Evolutionary conservation across 2,888 invertebrate genomes (phyloP).

Genomic region (Limnephilus marmoratus): DNA sequence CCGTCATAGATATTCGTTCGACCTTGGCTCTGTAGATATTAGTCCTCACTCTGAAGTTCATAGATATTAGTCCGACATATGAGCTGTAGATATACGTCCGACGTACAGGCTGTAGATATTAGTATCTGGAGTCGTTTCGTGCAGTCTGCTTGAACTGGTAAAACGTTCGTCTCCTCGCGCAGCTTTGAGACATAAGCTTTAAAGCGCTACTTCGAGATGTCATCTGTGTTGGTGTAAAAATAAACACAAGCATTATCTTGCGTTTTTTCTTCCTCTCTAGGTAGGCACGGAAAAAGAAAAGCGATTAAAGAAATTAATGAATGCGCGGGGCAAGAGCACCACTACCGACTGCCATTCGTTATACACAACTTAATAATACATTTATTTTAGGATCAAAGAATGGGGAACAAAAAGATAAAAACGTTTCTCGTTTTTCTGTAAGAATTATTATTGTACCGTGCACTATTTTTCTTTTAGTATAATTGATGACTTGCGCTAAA

Average conservation of each 20-base stretch:
- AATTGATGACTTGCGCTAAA: not conserved
- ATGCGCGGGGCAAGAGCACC: not conserved
- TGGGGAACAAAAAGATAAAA: not conserved
- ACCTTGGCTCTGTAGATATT: no score
- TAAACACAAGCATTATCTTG: slow-evolving; percentile 28
- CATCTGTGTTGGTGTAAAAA: slow-evolving; percentile 22
- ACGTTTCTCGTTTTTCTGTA: not conserved
- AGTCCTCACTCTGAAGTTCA: no score
- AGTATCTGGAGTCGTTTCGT: no score
- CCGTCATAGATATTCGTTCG: no score
- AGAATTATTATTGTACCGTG: not conserved
- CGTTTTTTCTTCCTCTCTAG: slow-evolving; percentile 7
- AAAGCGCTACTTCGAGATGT: slow-evolving; percentile 17
- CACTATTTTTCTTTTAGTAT: not conserved
- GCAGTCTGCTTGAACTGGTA: slow-evolving; percentile 5
- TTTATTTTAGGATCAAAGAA: slow-evolving; percentile 2
- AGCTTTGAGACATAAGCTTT: not conserved
- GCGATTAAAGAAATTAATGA: slow-evolving; percentile 7
- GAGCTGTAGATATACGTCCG: no score
- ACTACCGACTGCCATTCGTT: not conserved
- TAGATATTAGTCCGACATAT: no score
- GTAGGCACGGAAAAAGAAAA: slow-evolving; percentile 3
- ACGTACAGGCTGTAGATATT: no score
- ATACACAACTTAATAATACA: not conserved
- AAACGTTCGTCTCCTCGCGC: not conserved